Evolutionary conservation across 2,797 vertebrate species (phyloP).

Genomic region (Chlorospingus semifuscus): DNA sequence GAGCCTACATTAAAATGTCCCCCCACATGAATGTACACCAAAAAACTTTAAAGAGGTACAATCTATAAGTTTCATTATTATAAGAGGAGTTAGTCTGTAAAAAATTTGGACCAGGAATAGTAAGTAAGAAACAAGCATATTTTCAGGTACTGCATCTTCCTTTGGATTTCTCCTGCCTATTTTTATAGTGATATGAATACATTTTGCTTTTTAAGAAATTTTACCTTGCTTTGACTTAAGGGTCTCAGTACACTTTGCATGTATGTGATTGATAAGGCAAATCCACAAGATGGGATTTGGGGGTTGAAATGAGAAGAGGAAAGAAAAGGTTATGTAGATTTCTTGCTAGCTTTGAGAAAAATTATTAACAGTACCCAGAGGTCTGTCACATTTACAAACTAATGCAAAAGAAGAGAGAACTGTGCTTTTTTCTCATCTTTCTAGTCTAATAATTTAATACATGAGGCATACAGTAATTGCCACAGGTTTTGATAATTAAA

Average conservation of each 20-base stretch:
- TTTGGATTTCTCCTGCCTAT: background rate
- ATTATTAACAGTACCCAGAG: background rate
- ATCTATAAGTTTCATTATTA: background rate
- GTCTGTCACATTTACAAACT: background rate
- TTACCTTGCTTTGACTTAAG: background rate
- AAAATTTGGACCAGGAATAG: background rate
- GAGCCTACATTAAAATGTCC: background rate
- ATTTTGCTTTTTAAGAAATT: background rate
- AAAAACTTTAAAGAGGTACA: background rate
- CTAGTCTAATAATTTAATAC: background rate
- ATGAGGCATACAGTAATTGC: background rate
- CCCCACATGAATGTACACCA: background rate
- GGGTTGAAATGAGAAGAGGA: background rate
- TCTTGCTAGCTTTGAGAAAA: background rate
- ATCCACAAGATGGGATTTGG: background rate
- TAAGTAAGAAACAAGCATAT: background rate
- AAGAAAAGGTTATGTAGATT: background rate
- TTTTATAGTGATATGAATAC: background rate
- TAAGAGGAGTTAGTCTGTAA: background rate
- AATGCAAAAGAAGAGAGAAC: background rate
- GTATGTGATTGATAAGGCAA: background rate
- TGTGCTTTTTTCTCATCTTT: background rate
- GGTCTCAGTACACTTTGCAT: background rate
- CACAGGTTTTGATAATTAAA: constrained; percentile 1
- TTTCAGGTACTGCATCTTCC: background rate